Evolutionary conservation across 2,888 invertebrate genomes (phyloP).

Genomic region (Clostera curtula): DNA sequence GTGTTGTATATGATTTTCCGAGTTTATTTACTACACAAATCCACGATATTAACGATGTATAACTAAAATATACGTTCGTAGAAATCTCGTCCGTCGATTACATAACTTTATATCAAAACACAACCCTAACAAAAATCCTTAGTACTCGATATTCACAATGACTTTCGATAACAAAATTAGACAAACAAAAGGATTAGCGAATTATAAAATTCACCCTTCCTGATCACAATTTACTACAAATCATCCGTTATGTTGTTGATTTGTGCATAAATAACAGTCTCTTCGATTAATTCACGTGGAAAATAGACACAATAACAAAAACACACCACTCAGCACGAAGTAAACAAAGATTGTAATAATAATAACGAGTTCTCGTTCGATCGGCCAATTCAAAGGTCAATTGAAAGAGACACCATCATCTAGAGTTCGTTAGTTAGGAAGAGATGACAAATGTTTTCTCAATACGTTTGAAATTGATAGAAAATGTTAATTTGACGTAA

Average conservation of each 20-base stretch:
- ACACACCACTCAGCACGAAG: constrained; percentile 60
- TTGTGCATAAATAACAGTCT: constrained; percentile 7
- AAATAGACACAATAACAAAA: constrained; percentile 61
- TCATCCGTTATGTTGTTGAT: too few species aligned
- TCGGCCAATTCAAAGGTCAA: constrained; percentile 69
- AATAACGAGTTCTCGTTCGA: too few species aligned
- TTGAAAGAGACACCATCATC: constrained; percentile 34
- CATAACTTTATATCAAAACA: constrained; percentile 56
- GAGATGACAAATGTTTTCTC: constrained; percentile 29
- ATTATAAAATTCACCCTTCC: constrained; percentile 8
- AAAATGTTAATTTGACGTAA: too few species aligned
- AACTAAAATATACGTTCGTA: too few species aligned
- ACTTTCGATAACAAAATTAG: constrained; percentile 56
- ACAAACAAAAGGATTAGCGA: constrained; percentile 24
- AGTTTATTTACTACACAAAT: constrained; percentile 42
- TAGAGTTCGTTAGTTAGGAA: constrained; percentile 19
- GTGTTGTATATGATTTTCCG: constrained; percentile 40
- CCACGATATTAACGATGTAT: too few species aligned
- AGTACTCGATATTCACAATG: constrained; percentile 63
- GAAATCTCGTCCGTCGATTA: constrained; percentile 47
- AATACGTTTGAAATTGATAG: too few species aligned
- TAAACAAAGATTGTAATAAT: constrained; percentile 71
- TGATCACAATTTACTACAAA: constrained; percentile 4
- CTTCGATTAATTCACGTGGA: constrained; percentile 14
- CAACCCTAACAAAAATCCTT: constrained; percentile 39